phyloP scores from a whole-genome alignment of 2,113 vertebrate genomes.

The Marcusenius ussheri region DNA sequence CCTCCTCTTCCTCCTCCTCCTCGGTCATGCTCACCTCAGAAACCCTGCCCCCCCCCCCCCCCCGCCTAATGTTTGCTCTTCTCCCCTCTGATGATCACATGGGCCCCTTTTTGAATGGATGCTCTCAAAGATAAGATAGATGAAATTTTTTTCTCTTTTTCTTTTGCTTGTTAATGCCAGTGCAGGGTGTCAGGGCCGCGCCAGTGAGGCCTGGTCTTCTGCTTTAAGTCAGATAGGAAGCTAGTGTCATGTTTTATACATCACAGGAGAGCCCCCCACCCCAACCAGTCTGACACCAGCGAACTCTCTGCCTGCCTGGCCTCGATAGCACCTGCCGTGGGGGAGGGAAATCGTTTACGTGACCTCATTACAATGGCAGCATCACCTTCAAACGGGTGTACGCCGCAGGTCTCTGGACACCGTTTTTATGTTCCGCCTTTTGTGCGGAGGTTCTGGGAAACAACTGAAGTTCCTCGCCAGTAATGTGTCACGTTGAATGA shows the following conservation, averaged over 20 bases:
- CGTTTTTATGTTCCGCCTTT: neutral
- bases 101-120: neutral
- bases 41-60: neutral
- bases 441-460: neutral
- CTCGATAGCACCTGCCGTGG: slow-evolving; percentile 29
- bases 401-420: neutral
- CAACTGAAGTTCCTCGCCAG: neutral
- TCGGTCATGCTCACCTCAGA: neutral
- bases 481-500: neutral
- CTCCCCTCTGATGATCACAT: neutral
- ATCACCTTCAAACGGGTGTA: neutral
- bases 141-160: neutral
- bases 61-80: neutral
- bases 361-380: slow-evolving; percentile 27
- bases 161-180: neutral
- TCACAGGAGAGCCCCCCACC: slow-evolving; percentile 5
- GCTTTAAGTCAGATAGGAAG: neutral
- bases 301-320: slow-evolving; percentile 27
- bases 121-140: neutral
- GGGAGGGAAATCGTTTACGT: slow-evolving; percentile 16
- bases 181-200: neutral
- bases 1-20: neutral
- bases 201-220: neutral
- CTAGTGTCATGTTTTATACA: slow-evolving; percentile 40
- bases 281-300: slow-evolving; percentile 28